Evolutionary conservation across 2,888 invertebrate genomes (phyloP).

Genomic region (Conops quadrifasciatus): DNA sequence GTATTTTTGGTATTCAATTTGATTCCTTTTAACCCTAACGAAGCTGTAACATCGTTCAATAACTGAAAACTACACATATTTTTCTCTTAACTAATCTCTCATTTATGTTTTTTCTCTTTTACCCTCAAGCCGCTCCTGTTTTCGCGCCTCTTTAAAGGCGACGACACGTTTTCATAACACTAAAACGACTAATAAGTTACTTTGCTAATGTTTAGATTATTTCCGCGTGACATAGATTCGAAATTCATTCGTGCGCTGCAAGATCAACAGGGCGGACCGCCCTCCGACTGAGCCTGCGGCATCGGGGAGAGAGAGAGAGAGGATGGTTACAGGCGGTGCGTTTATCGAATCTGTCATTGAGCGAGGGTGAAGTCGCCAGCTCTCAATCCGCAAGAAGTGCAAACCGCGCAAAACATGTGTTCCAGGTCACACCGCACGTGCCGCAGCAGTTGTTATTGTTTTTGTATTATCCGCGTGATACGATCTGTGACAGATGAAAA

Average conservation of each 20-base stretch:
- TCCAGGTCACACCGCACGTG: conserved; percentile 62
- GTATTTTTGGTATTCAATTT: no score
- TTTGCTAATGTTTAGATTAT: conserved; percentile 55
- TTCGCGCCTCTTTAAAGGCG: conserved; percentile 34
- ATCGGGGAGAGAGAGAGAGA: neutral
- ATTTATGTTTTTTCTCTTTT: neutral
- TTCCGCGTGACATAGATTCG: conserved; percentile 40
- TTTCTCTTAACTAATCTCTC: no score
- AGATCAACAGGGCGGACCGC: conserved; percentile 31
- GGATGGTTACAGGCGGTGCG: neutral
- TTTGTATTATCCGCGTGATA: neutral
- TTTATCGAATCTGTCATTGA: neutral
- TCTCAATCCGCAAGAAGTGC: conserved; percentile 30
- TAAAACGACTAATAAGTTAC: conserved; percentile 49
- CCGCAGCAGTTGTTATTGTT: neutral
- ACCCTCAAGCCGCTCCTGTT: conserved; percentile 25
- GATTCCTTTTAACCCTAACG: no score
- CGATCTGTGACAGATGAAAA: neutral
- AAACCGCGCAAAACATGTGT: conserved; percentile 62
- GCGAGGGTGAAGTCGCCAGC: conserved; percentile 4
- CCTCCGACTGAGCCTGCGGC: neutral
- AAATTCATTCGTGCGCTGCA: conserved; percentile 29
- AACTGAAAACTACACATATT: no score
- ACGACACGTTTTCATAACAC: conserved; percentile 46
- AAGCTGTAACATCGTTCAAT: no score